Evolutionary conservation across 2,113 vertebrate genomes (phyloP), one percentile per base, ranked within the genome.

Genomic region (Xenopus borealis): DNA sequence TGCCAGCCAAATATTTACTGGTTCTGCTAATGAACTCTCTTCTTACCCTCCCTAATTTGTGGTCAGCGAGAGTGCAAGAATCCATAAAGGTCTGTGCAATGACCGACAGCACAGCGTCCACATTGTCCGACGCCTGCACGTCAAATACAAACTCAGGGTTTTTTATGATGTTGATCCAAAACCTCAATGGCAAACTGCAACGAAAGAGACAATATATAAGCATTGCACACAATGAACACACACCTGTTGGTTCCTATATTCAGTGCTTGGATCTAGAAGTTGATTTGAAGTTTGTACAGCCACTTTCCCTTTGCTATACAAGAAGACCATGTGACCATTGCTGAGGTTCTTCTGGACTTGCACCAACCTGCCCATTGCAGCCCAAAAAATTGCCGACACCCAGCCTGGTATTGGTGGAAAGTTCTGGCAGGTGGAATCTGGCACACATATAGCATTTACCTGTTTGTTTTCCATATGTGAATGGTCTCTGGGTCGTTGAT

Each of bases 381-480:
- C 5, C 33, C 33, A 40, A 27, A 2, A 16, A 16, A 14, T 6
- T 11, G 18, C 55, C 55, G 55, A 3, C 47, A 13, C 2, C 14
- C 12, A 27, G 23, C 23, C 23, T 3, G 3, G 23, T 50, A 10
- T 16, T 7, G 17, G 4, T 19, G 17, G 4, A n/a, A 3, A 58
- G 18, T 10, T 58, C 13, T 12, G 50, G 50, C 23, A 27, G 23
- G 23, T 27, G 23, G 2, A 27, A 3, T 27, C 23, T 27, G 12
- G 50, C 12, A 53, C 2, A 0, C 17, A n/a, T 1, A 13, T 16
- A n/a, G 8, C 1, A 55, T n/a, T 55, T 55, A 98, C 97, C 97
- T 98, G 89, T 99, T 99, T 78, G 96, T 98, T 87, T 99, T 99
- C 97, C 97, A 99, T 73, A 99, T 99, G 69, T 99, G 97, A 78